Evolutionary conservation across 1,140 invertebrate genomes (phyloP), one percentile per base, ranked within the genome.

Genomic region (Drosophila santomea): DNA sequence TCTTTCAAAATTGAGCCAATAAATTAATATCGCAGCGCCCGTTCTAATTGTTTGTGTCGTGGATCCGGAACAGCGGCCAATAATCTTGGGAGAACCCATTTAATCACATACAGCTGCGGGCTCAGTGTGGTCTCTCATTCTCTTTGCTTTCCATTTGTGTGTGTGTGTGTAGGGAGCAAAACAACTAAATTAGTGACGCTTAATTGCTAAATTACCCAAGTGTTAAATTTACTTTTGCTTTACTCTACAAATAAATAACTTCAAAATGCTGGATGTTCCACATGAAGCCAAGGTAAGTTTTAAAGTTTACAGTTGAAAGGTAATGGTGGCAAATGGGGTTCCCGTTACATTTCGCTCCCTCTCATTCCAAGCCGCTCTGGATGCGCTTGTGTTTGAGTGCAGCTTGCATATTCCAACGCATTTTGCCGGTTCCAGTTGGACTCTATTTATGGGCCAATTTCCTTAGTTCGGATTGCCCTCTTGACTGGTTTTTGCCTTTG

Each of bases 221-320:
- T 39, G 38, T 52, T 11, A 17, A 58, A 15, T 48, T 25, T 12
- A 54, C 59, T 52, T 43, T 52, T 4, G 4, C 25, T 4, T 17
- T 17, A 17, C 17, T 17, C 17, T 25, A 25, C 25, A 25, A 4
- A 4, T 32, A 35, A 10, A 60, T 47, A 50, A 50, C 20, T n/a
- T 45, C 6, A 91, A 74, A 69, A 91, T 92, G 91, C 79, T 92
- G 81, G 90, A 90, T 91, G 55, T 92, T 38, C 91, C 91, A 47
- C 63, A 85, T 47, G 91, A 92, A 90, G 91, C 61, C 17, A 91
- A 92, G 88, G 91, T 92, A 52, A 78, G 80, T 60, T 55, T 36
- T 39, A 28, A 44, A 51, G 47, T 23, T 23, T 12, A 25, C 47
- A 41, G 20, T 38, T 48, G 32, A 32, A 12, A 6, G 5, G 14